Conservation (phyloP, 2,888 invertebrate genomes). For the Timandra comae region DNA sequence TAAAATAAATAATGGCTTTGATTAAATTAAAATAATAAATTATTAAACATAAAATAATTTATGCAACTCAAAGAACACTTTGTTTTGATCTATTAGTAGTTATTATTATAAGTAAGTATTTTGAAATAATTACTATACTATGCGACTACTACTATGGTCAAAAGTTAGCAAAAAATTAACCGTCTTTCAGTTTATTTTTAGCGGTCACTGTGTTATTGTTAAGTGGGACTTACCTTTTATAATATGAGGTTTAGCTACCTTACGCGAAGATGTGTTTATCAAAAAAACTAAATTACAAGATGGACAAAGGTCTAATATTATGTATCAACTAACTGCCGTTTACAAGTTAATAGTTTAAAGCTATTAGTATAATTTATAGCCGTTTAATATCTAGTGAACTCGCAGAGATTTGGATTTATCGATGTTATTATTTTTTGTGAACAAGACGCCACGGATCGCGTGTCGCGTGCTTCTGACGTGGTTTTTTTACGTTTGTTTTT, state of each 20-base stretch:
- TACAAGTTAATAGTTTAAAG: conserved; percentile 55
- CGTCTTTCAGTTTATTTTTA: conserved; percentile 37
- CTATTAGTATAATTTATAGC: conserved; percentile 75
- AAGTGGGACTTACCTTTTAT: conserved; percentile 27
- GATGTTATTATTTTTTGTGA: conserved; percentile 53
- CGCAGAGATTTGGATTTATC: conserved; percentile 66
- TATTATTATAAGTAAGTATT: too few relatives aligned
- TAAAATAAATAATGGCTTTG: too few relatives aligned
- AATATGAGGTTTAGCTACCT: conserved; percentile 20
- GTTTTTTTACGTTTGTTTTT: conserved; percentile 57
- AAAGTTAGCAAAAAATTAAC: too few relatives aligned
- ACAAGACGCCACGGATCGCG: conserved; percentile 56
- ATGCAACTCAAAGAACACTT: too few relatives aligned
- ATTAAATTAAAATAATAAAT: too few relatives aligned
- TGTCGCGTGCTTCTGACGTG: conserved; percentile 67
- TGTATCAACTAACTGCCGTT: conserved; percentile 30
- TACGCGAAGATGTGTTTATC: conserved; percentile 20
- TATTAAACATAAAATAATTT: too few relatives aligned
- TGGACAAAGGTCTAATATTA: conserved; percentile 22
- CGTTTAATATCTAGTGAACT: conserved; percentile 65
- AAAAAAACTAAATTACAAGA: conserved; percentile 16
- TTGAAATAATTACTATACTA: too few relatives aligned
- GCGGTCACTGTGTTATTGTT: conserved; percentile 35
- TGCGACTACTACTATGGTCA: too few relatives aligned
- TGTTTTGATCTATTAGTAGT: too few relatives aligned